phyloP scores from a whole-genome alignment of 2,113 vertebrate species.

The Notechis scutatus region DNA sequence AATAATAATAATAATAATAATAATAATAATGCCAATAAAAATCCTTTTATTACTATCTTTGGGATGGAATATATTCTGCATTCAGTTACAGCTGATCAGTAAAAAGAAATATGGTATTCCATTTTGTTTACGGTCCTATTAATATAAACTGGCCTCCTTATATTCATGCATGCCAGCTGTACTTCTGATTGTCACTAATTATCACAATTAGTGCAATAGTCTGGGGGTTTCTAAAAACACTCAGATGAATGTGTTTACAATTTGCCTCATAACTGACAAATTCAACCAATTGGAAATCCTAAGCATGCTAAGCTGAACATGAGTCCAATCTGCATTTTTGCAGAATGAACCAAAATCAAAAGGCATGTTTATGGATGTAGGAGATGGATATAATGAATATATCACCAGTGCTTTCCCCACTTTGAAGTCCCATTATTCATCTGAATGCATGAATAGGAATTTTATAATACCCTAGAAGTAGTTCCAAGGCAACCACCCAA shows the following conservation, averaged over 20 bases:
- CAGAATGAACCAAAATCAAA: not conserved
- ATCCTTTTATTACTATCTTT: constrained; percentile 4
- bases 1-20: too few species aligned
- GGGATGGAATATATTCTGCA: constrained; percentile 12
- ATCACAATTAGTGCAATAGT: not conserved
- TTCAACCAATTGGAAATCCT: not conserved
- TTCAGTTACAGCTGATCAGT: constrained; percentile 12
- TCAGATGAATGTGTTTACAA: not conserved
- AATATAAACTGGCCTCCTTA: not conserved
- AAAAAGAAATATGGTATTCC: constrained; percentile 38
- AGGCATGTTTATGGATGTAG: not conserved
- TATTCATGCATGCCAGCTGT: not conserved
- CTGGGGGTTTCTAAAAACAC: not conserved
- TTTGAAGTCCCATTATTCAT: not conserved
- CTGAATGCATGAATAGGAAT: not conserved
- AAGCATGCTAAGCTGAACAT: not conserved
- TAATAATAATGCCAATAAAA: not conserved
- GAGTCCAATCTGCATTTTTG: not conserved
- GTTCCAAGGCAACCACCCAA: constrained; percentile 56
- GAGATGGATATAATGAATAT: not conserved
- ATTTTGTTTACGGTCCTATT: constrained; percentile 2
- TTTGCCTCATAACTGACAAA: not conserved
- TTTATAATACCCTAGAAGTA: constrained; percentile 18
- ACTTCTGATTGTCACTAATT: not conserved
- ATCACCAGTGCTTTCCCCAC: not conserved